These are phyloP conservation scores for Mactra quadrangularis DNA, from an alignment of 1,140 invertebrate genomes.

Conservation along the genomic window DNA sequence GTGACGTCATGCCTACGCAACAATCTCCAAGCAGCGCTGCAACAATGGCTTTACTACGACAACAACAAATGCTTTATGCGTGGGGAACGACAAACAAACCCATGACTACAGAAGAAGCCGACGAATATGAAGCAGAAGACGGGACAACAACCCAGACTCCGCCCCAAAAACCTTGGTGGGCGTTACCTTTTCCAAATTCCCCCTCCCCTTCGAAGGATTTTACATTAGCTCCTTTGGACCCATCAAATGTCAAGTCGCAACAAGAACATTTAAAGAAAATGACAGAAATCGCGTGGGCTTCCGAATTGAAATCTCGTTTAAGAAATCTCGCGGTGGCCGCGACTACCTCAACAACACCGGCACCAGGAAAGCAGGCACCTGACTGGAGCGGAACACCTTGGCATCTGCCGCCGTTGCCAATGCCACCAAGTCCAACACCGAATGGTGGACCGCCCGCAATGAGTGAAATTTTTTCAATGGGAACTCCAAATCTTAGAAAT, in stretches of 20 bases:
- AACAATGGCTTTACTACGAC: background rate
- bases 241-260: background rate
- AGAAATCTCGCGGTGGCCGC: background rate
- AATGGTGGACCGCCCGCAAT: background rate
- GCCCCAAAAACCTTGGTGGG: background rate
- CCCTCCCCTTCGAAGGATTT: constrained; percentile 32
- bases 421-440: background rate
- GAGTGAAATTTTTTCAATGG: background rate
- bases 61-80: background rate
- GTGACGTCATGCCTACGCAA: constrained; percentile 4
- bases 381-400: constrained; percentile 21
- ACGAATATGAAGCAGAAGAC: constrained; percentile 43
- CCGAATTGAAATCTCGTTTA: constrained; percentile 24
- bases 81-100: constrained; percentile 1
- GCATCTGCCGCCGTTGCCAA: background rate
- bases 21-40: constrained; percentile 2
- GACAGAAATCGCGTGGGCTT: constrained; percentile 15
- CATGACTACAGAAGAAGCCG: constrained; percentile 50
- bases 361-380: background rate
- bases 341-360: background rate
- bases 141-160: background rate
- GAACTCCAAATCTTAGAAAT: background rate
- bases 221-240: constrained; percentile 17
- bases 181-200: background rate
- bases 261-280: constrained; percentile 12